A percentile compares a stretch with the other conserved stretches of the same genome.
Conservation (phyloP, 2,113 vertebrate genomes). For the Muntiacus muntjak region DNA sequence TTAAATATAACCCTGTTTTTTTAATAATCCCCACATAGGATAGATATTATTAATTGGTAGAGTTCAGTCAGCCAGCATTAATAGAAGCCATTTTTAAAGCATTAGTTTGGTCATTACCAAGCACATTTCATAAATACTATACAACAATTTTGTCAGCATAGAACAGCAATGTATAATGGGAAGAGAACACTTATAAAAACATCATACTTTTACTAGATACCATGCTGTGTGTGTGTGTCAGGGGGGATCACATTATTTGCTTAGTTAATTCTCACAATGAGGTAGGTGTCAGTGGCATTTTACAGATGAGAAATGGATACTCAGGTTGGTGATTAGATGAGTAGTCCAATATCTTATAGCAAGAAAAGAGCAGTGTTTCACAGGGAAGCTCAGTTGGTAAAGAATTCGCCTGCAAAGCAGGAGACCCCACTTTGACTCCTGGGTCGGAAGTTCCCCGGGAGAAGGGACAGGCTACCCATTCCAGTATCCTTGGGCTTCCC, state of each 20-base stretch:
- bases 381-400: neutral
- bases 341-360: neutral
- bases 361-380: neutral
- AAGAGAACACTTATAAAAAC: neutral
- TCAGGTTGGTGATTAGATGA: neutral
- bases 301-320: neutral
- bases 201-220: neutral
- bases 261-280: neutral
- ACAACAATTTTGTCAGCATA: neutral
- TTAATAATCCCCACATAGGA: neutral
- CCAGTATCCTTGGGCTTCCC: neutral
- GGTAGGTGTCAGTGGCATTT: neutral
- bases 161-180: neutral
- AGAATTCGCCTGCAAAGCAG: neutral
- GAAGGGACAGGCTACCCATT: neutral
- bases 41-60: neutral
- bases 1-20: neutral
- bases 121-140: neutral
- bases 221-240: neutral
- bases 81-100: conserved; percentile 37
- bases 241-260: neutral
- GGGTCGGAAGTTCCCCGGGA: neutral
- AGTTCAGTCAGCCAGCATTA: neutral
- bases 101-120: neutral
- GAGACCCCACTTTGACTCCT: neutral